Conservation (phyloP, 2,797 vertebrate genomes). For the Hippocampus kuda region DNA sequence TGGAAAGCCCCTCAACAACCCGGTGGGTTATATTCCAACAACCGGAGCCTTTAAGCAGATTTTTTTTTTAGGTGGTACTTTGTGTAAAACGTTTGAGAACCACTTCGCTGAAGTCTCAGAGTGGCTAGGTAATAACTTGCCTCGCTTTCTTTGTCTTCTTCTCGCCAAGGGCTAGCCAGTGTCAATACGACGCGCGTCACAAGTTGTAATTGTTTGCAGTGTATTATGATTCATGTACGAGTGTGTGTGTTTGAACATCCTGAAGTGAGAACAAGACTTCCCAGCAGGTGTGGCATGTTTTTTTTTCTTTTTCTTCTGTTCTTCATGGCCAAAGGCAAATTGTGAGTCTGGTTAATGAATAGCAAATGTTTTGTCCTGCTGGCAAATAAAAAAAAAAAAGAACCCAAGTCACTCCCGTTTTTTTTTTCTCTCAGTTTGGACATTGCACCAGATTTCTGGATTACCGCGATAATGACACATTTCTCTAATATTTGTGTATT, state of each 20-base stretch:
- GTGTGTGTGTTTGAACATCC: not conserved
- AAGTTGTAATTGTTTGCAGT: not conserved
- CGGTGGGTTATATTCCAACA: too few species aligned
- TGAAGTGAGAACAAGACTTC: not conserved
- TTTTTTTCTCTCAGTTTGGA: slow-evolving; percentile 1
- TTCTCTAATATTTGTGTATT: not conserved
- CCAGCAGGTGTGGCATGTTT: not conserved
- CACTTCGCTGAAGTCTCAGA: not conserved
- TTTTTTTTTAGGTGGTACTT: not conserved
- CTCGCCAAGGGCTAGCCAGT: not conserved
- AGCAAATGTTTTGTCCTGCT: not conserved
- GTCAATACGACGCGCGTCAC: not conserved
- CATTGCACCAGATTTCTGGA: not conserved
- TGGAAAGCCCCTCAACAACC: too few species aligned
- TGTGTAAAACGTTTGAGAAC: not conserved
- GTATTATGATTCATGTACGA: not conserved
- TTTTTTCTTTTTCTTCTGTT: too few species aligned
- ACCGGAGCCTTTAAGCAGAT: too few species aligned
- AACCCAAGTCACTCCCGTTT: not conserved
- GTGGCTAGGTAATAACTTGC: not conserved
- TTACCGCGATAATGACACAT: not conserved
- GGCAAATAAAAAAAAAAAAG: not conserved
- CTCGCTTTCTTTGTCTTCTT: not conserved
- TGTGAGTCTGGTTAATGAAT: not conserved
- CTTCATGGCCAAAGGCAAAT: not conserved